A percentile compares a stretch with the other conserved stretches of the same genome.
Evolutionary conservation across 2,888 invertebrate genomes (phyloP).

Genomic region (Tinea semifulvella): DNA sequence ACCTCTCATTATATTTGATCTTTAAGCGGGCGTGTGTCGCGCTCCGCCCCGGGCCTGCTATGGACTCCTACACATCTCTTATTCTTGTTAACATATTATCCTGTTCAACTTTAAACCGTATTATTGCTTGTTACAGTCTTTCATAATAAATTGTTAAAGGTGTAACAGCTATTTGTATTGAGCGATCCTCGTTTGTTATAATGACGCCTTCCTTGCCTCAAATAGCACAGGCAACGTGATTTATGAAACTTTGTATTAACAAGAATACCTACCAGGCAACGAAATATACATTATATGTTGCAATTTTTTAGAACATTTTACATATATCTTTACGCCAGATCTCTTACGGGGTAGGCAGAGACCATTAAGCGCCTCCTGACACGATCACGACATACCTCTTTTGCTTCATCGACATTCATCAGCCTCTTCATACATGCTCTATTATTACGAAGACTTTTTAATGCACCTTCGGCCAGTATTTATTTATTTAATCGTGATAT

Average conservation of each 20-base stretch:
- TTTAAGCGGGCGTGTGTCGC: conserved; percentile 29
- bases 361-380: too few relatives aligned
- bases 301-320: neutral
- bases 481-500: too few relatives aligned
- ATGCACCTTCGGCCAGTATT: too few relatives aligned
- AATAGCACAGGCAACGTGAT: conserved; percentile 21
- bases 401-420: too few relatives aligned
- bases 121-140: neutral
- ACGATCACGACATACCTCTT: too few relatives aligned
- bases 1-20: conserved; percentile 44
- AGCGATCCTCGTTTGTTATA: conserved; percentile 1
- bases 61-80: conserved; percentile 9
- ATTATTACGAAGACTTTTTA: too few relatives aligned
- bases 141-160: neutral
- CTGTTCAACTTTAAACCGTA: conserved; percentile 1
- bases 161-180: conserved; percentile 1
- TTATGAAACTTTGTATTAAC: conserved; percentile 26
- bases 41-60: conserved; percentile 21
- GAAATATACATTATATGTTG: conserved; percentile 1
- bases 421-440: too few relatives aligned
- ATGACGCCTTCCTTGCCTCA: conserved; percentile 20
- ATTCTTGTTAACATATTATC: neutral
- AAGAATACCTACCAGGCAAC: neutral
- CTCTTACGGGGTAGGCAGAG: too few relatives aligned
- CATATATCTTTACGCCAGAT: too few relatives aligned